These are phyloP conservation scores for Neodiprion pinetum DNA, from an alignment of 1,140 invertebrate genomes.

Conservation along the genomic window DNA sequence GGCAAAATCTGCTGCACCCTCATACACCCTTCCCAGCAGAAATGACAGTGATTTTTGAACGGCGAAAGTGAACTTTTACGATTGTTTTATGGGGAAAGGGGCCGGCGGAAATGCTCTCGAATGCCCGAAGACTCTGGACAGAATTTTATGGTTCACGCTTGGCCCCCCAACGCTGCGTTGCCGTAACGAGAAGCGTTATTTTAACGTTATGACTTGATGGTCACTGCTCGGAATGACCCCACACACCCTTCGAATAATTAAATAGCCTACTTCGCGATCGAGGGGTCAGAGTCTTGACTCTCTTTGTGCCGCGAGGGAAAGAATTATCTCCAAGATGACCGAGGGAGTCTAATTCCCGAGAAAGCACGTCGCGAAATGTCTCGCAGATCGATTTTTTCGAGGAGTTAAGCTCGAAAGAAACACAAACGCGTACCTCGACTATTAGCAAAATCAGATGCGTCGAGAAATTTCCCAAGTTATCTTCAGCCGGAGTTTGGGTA, in stretches of 20 bases:
- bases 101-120: neutral
- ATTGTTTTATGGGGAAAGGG: neutral
- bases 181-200: slow-evolving; percentile 13
- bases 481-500: too few species aligned
- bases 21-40: neutral
- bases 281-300: neutral
- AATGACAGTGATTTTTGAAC: slow-evolving; percentile 6
- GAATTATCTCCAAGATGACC: too few species aligned
- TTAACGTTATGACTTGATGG: slow-evolving; percentile 12
- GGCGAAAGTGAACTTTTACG: slow-evolving; percentile 1
- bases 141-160: slow-evolving; percentile 10
- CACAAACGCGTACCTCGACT: too few species aligned
- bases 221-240: slow-evolving; percentile 9
- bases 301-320: too few species aligned
- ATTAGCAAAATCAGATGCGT: too few species aligned
- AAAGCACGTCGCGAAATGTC: too few species aligned
- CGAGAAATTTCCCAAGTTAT: too few species aligned
- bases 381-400: too few species aligned
- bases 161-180: neutral
- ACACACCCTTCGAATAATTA: slow-evolving; percentile 12
- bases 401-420: too few species aligned
- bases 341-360: too few species aligned
- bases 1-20: neutral
- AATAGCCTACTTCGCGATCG: neutral
- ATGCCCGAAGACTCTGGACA: neutral